phyloP scores from a whole-genome alignment of 2,113 vertebrate genomes.

The Pachypanchax playfairii region DNA sequence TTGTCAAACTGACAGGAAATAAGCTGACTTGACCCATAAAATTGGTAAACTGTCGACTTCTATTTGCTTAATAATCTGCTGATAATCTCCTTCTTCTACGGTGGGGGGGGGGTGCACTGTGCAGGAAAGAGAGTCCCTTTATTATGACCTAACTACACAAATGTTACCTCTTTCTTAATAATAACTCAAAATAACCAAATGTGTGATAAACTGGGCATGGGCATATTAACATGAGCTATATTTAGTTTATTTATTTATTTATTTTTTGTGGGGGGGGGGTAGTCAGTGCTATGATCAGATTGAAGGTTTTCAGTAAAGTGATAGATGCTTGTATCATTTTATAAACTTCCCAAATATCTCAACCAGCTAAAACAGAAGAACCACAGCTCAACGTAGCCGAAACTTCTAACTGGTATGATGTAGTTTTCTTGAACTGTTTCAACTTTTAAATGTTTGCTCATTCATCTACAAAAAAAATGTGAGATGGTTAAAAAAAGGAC shows the following conservation, averaged over 20 bases:
- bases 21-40: neutral
- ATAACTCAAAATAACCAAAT: neutral
- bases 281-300: no score
- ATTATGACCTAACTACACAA: neutral
- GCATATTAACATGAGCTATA: no score
- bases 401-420: no score
- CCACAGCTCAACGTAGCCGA: no score
- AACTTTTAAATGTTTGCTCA: no score
- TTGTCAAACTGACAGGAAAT: neutral
- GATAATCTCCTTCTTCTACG: neutral
- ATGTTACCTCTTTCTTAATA: neutral
- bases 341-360: neutral
- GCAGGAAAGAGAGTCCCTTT: neutral
- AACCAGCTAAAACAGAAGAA: neutral
- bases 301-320: no score
- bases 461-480: no score
- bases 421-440: no score
- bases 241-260: no score
- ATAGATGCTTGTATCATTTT: neutral
- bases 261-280: no score
- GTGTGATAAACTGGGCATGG: no score
- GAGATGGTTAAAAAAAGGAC: no score
- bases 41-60: neutral
- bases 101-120: conserved; percentile 1
- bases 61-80: neutral